A percentile compares a stretch with the other conserved stretches of the same genome.
phyloP scores from a whole-genome alignment of 1,140 invertebrate species.

The Branchinecta lindahli region DNA sequence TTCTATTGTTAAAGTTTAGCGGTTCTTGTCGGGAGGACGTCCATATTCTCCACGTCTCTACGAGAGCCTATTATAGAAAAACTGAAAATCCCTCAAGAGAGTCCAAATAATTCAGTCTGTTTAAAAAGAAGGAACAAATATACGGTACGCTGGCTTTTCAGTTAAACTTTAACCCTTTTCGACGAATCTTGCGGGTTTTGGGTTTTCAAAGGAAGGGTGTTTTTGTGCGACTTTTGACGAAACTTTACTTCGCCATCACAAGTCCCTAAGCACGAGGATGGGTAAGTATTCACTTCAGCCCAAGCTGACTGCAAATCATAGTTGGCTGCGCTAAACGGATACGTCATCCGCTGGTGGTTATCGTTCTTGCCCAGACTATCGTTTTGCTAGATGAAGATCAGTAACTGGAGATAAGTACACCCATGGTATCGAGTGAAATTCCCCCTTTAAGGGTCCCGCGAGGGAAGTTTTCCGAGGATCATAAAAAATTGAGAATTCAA shows the following conservation, averaged over 20 bases:
- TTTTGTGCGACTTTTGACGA: not conserved
- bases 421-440: too few relatives aligned
- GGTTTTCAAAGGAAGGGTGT: not conserved
- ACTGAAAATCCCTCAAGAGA: too few relatives aligned
- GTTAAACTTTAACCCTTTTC: not conserved
- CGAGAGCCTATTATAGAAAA: too few relatives aligned
- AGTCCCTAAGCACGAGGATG: not conserved
- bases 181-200: not conserved
- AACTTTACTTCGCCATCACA: not conserved
- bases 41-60: too few relatives aligned
- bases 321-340: not conserved
- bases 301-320: not conserved
- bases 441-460: too few relatives aligned
- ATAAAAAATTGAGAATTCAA: too few relatives aligned
- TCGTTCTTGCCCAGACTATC: not conserved
- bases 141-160: not conserved
- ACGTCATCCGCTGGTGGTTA: not conserved
- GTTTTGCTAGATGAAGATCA: too few relatives aligned
- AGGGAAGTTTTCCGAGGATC: too few relatives aligned
- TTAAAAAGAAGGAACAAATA: not conserved
- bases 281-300: not conserved
- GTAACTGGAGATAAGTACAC: too few relatives aligned
- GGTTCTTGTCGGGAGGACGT: too few relatives aligned
- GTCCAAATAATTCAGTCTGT: too few relatives aligned
- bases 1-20: too few relatives aligned